Percentiles rank a stretch among this genome's conserved stretches.
Evolutionary conservation across 2,888 invertebrate genomes (phyloP).

Genomic region (Oxytorus armatus): DNA sequence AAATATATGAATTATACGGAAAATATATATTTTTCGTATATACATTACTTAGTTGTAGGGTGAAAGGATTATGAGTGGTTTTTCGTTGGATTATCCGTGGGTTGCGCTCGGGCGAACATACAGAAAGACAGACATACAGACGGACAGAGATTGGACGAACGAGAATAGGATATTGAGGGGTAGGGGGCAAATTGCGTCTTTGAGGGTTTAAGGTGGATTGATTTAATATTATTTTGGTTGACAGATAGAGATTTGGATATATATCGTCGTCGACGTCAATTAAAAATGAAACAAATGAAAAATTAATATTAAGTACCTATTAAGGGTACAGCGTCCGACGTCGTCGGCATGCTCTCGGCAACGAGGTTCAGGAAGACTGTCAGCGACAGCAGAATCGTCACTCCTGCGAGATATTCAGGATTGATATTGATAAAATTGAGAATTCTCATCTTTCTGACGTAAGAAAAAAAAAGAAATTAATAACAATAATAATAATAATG

Average conservation of each 20-base stretch:
- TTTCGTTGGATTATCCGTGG: constrained; percentile 45
- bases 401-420: constrained; percentile 89
- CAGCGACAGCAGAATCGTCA: constrained; percentile 98
- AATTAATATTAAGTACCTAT: constrained; percentile 87
- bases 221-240: constrained; percentile 72
- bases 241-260: constrained; percentile 64
- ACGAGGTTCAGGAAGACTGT: constrained; percentile 99
- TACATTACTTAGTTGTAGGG: neutral
- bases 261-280: constrained; percentile 56
- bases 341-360: constrained; percentile 97
- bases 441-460: constrained; percentile 33
- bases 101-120: constrained; percentile 64
- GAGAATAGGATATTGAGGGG: too few species aligned
- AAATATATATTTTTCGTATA: constrained; percentile 30
- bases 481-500: constrained; percentile 6
- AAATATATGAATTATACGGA: neutral
- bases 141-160: constrained; percentile 54
- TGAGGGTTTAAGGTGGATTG: neutral
- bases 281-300: constrained; percentile 46
- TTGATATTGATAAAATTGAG: constrained; percentile 66
- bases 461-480: constrained; percentile 6
- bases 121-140: constrained; percentile 58
- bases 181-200: neutral
- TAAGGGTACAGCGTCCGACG: constrained; percentile 93
- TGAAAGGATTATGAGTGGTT: neutral